A percentile compares a stretch with the other conserved stretches of the same genome.
Evolutionary conservation across 2,113 vertebrate genomes (phyloP).

Genomic region (Coregonus clupeaformis): DNA sequence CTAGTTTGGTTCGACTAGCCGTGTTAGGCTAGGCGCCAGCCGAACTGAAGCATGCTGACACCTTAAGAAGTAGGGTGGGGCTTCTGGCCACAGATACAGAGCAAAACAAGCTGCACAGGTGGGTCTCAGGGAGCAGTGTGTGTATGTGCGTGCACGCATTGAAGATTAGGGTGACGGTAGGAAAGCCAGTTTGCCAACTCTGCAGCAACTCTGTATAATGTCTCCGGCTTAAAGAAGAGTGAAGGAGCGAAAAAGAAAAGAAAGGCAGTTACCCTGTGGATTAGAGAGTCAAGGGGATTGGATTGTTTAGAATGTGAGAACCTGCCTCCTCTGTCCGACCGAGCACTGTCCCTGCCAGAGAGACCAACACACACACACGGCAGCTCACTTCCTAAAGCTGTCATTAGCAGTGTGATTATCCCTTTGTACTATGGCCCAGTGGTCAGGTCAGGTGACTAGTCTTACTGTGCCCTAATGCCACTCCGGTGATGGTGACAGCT

Average conservation of each 20-base stretch:
- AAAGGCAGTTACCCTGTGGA: conserved; percentile 52
- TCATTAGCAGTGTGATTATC: conserved; percentile 40
- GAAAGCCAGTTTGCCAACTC: conserved; percentile 64
- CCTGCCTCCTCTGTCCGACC: not conserved
- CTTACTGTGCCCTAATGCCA: conserved; percentile 5
- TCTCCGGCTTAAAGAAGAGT: conserved; percentile 25
- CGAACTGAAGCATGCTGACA: too few species aligned
- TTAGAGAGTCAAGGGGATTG: conserved; percentile 71
- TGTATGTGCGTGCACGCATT: not conserved
- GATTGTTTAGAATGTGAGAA: conserved; percentile 34
- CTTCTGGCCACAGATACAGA: not conserved
- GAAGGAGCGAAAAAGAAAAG: not conserved
- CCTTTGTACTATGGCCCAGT: conserved; percentile 33
- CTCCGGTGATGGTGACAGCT: not conserved
- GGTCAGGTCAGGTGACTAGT: conserved; percentile 59
- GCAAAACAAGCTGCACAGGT: not conserved
- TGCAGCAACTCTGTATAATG: conserved; percentile 40
- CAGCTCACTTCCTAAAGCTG: conserved; percentile 49
- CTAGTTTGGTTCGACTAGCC: too few species aligned
- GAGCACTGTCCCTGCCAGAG: not conserved
- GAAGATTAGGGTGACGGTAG: conserved; percentile 18
- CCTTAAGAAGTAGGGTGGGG: not conserved
- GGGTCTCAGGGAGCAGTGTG: not conserved
- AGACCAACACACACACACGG: not conserved
- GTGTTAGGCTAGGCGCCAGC: too few species aligned